A percentile compares a stretch with the other conserved stretches of the same genome.
These are phyloP conservation scores for Centropus unirufus DNA, from an alignment of 2,113 vertebrate species.

Conservation along the genomic window DNA sequence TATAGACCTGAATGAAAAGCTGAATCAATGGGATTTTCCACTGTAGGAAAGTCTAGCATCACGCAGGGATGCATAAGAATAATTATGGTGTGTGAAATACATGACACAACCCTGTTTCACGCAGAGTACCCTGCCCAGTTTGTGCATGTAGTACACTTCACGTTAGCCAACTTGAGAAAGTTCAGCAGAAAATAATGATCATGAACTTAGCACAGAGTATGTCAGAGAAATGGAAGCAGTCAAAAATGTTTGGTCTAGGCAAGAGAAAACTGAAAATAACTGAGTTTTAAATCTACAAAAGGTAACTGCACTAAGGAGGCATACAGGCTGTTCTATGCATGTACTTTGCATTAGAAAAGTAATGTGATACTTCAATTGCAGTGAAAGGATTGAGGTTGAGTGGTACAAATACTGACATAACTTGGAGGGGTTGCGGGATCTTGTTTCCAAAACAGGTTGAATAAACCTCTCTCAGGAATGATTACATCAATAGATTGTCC, in stretches of 20 bases:
- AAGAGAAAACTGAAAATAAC: neutral
- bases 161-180: neutral
- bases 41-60: neutral
- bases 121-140: neutral
- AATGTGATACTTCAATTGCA: neutral
- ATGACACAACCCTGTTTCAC: neutral
- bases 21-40: neutral
- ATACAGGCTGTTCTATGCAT: neutral
- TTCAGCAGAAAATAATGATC: neutral
- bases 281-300: neutral
- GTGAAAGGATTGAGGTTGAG: neutral
- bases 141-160: neutral
- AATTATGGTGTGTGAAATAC: neutral
- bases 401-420: neutral
- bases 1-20: neutral
- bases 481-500: neutral
- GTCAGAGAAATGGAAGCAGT: neutral
- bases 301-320: neutral
- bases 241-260: neutral
- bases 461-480: neutral
- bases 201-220: neutral
- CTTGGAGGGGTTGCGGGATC: neutral
- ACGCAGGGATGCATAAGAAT: neutral
- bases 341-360: neutral
- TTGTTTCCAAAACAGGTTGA: neutral